A percentile compares a stretch with the other conserved stretches of the same genome.
phyloP scores from a whole-genome alignment of 2,888 invertebrate genomes.

The Drosophila paracracens region DNA sequence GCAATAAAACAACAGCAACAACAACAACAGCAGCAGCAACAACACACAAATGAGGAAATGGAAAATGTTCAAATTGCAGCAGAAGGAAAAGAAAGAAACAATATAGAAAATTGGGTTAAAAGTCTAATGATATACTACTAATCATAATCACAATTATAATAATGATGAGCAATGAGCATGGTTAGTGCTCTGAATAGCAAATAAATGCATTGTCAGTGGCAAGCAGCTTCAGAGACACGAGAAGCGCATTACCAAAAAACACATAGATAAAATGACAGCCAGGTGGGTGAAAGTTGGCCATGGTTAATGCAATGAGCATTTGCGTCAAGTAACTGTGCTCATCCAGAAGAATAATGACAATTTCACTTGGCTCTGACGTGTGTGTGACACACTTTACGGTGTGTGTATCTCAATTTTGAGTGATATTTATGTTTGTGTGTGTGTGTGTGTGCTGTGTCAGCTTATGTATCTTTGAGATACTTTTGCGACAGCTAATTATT shows the following conservation, averaged over 20 bases:
- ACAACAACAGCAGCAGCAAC: neutral
- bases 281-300: slow-evolving; percentile 53
- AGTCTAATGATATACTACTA: slow-evolving; percentile 50
- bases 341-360: slow-evolving; percentile 43
- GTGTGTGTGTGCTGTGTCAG: neutral
- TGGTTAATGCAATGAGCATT: slow-evolving; percentile 40
- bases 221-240: slow-evolving; percentile 4
- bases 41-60: slow-evolving; percentile 35
- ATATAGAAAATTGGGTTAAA: slow-evolving; percentile 60
- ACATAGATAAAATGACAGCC: neutral
- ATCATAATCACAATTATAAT: slow-evolving; percentile 23
- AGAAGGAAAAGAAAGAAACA: neutral
- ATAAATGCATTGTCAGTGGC: slow-evolving; percentile 39
- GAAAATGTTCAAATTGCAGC: slow-evolving; percentile 7
- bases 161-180: slow-evolving; percentile 12
- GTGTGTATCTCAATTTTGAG: neutral
- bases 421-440: neutral
- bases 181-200: neutral
- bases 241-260: slow-evolving; percentile 9
- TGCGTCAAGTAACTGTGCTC: slow-evolving; percentile 23
- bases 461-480: slow-evolving; percentile 18
- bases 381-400: slow-evolving; percentile 37
- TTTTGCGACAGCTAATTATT: slow-evolving; percentile 5
- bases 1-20: slow-evolving; percentile 1
- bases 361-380: slow-evolving; percentile 42